phyloP scores from a whole-genome alignment of 2,797 vertebrate genomes.

The Staurois parvus region DNA sequence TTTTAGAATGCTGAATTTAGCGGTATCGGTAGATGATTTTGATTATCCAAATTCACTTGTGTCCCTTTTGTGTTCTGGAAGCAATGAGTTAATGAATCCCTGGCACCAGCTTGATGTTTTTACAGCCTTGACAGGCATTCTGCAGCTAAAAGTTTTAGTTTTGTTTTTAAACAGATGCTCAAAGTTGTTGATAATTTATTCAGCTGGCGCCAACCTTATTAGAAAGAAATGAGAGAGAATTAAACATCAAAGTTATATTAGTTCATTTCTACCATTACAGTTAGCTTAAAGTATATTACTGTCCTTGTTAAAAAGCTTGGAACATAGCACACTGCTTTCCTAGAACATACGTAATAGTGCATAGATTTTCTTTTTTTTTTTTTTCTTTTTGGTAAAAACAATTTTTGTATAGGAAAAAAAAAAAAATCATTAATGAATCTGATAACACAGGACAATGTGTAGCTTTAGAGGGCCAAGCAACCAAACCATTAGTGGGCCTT shows the following conservation, averaged over 20 bases:
- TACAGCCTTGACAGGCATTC: slow-evolving; percentile 6
- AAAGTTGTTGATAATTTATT: slow-evolving; percentile 30
- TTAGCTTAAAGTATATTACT: background rate
- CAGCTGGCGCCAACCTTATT: slow-evolving; percentile 19
- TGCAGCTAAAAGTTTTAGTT: background rate
- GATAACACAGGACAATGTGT: too few species aligned
- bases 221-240: slow-evolving; percentile 26
- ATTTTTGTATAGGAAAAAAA: too few species aligned
- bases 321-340: background rate
- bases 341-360: background rate
- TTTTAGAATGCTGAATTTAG: too few species aligned
- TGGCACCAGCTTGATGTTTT: slow-evolving; percentile 34
- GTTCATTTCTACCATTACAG: background rate
- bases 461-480: too few species aligned
- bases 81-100: background rate
- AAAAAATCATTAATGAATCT: too few species aligned
- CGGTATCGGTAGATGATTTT: too few species aligned
- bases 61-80: background rate
- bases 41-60: too few species aligned
- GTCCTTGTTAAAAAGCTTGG: background rate
- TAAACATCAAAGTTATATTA: slow-evolving; percentile 10
- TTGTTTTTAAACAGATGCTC: slow-evolving; percentile 26
- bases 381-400: too few species aligned
- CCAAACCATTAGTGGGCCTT: too few species aligned
- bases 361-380: too few species aligned